These are phyloP conservation scores for Mythimna vitellina DNA, from an alignment of 2,888 invertebrate genomes.

Conservation along the genomic window DNA sequence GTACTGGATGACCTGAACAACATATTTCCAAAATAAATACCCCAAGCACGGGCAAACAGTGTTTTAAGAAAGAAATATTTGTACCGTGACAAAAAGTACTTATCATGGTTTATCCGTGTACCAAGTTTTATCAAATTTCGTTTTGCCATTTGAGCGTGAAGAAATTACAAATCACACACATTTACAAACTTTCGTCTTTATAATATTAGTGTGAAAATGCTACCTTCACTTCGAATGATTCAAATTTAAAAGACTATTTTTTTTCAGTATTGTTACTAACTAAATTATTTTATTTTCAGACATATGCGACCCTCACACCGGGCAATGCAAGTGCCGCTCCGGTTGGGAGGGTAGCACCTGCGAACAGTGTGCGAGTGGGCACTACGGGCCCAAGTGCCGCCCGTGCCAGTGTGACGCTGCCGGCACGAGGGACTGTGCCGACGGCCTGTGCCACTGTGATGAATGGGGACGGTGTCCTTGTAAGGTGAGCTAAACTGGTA, in stretches of 20 bases:
- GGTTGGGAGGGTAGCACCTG: slow-evolving; percentile 95
- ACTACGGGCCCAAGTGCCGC: slow-evolving; percentile 96
- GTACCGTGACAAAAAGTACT: too few species aligned
- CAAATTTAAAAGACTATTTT: background rate
- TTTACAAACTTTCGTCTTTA: too few species aligned
- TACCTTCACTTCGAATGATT: background rate
- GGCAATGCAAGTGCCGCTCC: slow-evolving; percentile 94
- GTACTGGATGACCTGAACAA: too few species aligned
- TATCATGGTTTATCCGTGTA: too few species aligned
- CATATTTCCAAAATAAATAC: too few species aligned
- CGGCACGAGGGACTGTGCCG: slow-evolving; percentile 92
- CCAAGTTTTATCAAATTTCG: too few species aligned
- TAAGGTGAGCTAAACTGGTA: slow-evolving; percentile 91
- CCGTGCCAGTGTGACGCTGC: slow-evolving; percentile 95
- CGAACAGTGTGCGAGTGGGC: slow-evolving; percentile 95
- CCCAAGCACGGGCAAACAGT: too few species aligned
- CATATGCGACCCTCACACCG: slow-evolving; percentile 91
- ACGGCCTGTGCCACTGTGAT: slow-evolving; percentile 93
- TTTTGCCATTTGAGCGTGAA: too few species aligned
- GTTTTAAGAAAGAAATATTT: too few species aligned
- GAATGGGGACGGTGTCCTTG: slow-evolving; percentile 96
- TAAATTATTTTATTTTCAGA: slow-evolving; percentile 81
- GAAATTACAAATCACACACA: too few species aligned
- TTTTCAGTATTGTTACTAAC: background rate
- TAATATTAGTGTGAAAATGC: too few species aligned